Percentiles rank a stretch among this genome's conserved stretches.
phyloP scores from a whole-genome alignment of 1,140 invertebrate species.

The Ctenoplectra terminalis region DNA sequence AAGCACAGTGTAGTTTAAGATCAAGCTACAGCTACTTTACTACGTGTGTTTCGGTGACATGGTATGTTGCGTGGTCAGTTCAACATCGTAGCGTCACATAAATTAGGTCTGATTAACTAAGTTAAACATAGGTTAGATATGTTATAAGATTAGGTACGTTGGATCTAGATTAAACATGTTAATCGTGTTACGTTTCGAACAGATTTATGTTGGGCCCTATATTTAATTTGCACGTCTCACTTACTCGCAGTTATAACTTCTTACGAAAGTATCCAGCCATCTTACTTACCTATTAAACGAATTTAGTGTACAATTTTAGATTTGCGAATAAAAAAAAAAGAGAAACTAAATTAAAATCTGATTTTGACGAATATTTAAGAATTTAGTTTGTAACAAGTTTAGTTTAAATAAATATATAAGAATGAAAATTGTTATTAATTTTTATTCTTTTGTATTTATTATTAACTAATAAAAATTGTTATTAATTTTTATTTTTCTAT shows the following conservation, averaged over 20 bases:
- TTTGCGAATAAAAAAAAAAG: too few species aligned
- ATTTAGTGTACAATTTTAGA: too few species aligned
- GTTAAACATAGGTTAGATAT: not conserved
- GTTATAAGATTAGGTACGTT: not conserved
- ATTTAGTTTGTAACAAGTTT: too few species aligned
- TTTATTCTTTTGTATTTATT: too few species aligned
- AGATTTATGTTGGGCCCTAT: not conserved
- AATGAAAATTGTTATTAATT: too few species aligned
- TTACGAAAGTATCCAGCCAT: too few species aligned
- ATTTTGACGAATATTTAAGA: too few species aligned
- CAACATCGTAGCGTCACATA: not conserved
- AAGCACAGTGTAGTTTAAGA: not conserved
- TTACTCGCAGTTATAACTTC: not conserved
- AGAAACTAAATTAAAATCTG: too few species aligned
- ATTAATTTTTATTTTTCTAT: too few species aligned
- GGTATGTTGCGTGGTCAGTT: not conserved
- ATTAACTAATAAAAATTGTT: too few species aligned
- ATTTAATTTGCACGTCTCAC: not conserved
- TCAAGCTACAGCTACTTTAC: not conserved
- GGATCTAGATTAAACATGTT: not conserved
- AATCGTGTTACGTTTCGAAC: not conserved
- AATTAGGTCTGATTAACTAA: constrained; percentile 11
- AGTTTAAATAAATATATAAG: too few species aligned
- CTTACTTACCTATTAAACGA: too few species aligned
- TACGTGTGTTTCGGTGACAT: not conserved